Evolutionary conservation across 2,797 vertebrate genomes (phyloP), one percentile per base, ranked within the genome.

Genomic region (Sebastolobus alascanus): DNA sequence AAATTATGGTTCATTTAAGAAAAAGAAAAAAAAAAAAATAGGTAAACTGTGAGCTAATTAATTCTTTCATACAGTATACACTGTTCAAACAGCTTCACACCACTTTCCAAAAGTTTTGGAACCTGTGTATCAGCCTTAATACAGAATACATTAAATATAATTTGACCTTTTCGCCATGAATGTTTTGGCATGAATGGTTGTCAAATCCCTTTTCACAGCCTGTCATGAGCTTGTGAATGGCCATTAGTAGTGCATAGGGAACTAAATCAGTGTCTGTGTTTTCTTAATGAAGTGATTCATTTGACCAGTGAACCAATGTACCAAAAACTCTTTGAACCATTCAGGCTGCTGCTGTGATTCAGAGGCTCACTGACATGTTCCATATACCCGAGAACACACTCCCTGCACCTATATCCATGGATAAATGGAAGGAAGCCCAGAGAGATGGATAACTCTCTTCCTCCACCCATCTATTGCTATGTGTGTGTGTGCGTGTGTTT

Each of bases 1-100:
- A 71, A 78, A 78, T 81, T 55, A 78, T n/a, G 31, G 31, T 43
- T 75, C 2, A 60, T 60, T n/a, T 2, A 71, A 43, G 68, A 31
- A 33, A 38, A 13, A 14, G 56, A 50, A 72, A 61, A 63, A 31
- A 50, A 46, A 65, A 66, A 46, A 2, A 38, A 50, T 50, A 56
- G 14, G 4, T 46, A 69, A 77, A 68, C 20, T 29, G 1, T 40
- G 29, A 59, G 65, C 31, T 60, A 70, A 74, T 78, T 56, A 61
- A 81, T 74, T 81, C 2, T 20, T 29, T 65, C 11, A 20, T 8
- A 13, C 5, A 37, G 43, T 2, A 5, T 14, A 37, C 5, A 37
- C 55, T 2, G n/a, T 52, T 54, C 16, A 25, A n/a, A 37, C 37
- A 27, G 55, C 55, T 13, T 56, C 55, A 56, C 55, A 52, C n/a